Evolutionary conservation across 2,888 invertebrate genomes (phyloP).

Genomic region (Drosophila bunnanda): DNA sequence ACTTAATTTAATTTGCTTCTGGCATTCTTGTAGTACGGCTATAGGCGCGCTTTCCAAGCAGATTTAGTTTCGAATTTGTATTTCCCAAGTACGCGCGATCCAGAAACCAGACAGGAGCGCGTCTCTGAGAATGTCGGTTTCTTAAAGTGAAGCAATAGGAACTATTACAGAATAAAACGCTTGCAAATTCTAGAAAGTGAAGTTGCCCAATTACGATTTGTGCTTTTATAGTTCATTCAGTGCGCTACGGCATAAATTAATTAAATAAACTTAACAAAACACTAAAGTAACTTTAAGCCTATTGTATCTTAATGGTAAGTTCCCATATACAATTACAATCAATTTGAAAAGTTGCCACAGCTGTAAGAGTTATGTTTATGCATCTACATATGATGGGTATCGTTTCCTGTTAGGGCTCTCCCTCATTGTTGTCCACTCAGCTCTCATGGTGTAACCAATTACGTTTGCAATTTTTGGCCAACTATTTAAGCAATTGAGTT

Average conservation of each 20-base stretch:
- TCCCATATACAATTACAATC: slow-evolving; percentile 48
- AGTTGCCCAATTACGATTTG: slow-evolving; percentile 43
- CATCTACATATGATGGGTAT: slow-evolving; percentile 69
- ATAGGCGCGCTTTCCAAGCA: slow-evolving; percentile 46
- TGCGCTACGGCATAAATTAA: slow-evolving; percentile 45
- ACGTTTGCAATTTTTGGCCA: slow-evolving; percentile 82
- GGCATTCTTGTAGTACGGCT: slow-evolving; percentile 59
- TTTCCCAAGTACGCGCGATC: slow-evolving; percentile 64
- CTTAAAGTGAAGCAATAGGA: not conserved
- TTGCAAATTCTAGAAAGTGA: not conserved
- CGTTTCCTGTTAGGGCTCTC: slow-evolving; percentile 61
- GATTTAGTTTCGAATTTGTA: slow-evolving; percentile 69
- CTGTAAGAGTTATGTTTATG: slow-evolving; percentile 38
- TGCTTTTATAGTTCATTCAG: slow-evolving; percentile 67
- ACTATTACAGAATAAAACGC: not conserved
- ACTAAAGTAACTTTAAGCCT: slow-evolving; percentile 70
- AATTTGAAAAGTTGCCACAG: slow-evolving; percentile 74
- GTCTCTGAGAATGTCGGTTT: slow-evolving; percentile 1
- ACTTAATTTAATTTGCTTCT: slow-evolving; percentile 75
- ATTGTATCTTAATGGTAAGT: slow-evolving; percentile 71
- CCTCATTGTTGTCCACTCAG: slow-evolving; percentile 31
- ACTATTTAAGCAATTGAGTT: slow-evolving; percentile 78
- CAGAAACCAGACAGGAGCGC: not conserved
- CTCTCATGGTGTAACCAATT: slow-evolving; percentile 52
- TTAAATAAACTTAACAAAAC: slow-evolving; percentile 37